These are phyloP conservation scores for Mesitornis unicolor DNA, from an alignment of 2,113 vertebrate species.

Conservation along the genomic window DNA sequence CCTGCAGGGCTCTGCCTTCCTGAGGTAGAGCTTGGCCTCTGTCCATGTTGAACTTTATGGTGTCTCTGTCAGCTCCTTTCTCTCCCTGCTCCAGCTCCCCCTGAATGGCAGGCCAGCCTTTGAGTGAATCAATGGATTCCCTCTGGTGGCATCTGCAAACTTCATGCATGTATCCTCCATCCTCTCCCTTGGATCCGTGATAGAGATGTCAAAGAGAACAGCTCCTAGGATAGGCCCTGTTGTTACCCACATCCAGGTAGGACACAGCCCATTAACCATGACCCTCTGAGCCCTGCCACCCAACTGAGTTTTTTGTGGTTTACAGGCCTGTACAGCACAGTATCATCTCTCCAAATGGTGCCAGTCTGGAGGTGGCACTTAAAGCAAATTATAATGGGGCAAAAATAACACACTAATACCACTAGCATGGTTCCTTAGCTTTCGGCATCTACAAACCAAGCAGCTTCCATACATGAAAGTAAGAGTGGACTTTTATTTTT, in stretches of 20 bases:
- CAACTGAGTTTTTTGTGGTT: fast-evolving
- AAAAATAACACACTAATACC: background rate
- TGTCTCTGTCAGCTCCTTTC: fast-evolving
- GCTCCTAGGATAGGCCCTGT: background rate
- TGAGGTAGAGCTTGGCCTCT: background rate
- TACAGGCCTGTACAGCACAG: background rate
- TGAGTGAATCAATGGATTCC: background rate
- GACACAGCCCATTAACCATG: background rate
- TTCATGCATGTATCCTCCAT: fast-evolving
- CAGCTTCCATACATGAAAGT: background rate
- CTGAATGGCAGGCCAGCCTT: background rate
- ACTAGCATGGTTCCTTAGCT: background rate
- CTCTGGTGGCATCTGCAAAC: background rate
- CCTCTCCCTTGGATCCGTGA: too few species aligned
- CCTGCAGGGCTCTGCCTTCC: background rate
- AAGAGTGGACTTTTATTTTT: background rate
- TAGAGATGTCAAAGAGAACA: background rate
- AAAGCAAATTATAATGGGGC: background rate
- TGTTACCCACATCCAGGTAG: background rate
- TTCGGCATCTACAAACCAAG: background rate
- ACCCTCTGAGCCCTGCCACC: background rate
- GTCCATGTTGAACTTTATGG: background rate
- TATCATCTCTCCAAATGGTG: background rate
- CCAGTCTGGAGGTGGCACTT: background rate
- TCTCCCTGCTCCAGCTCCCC: background rate